Evolutionary conservation across 1,140 invertebrate species (phyloP), one percentile per base, ranked within the genome.

Genomic region (Physella acuta): DNA sequence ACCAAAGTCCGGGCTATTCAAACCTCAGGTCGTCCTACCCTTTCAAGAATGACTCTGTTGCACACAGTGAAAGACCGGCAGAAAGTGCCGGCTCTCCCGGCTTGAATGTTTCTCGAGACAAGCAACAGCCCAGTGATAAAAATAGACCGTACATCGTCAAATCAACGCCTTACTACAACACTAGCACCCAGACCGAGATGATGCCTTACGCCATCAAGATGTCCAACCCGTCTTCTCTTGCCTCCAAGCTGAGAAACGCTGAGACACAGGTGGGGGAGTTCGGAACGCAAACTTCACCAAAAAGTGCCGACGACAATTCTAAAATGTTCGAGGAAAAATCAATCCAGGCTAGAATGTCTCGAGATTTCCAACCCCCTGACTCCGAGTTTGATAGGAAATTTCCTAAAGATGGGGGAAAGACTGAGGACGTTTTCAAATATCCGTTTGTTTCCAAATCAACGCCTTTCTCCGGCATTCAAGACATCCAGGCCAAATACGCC

Each of bases 101-200:
- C n/a, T n/a, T n/a, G n/a, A n/a, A n/a, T n/a, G n/a, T n/a, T n/a
- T n/a, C n/a, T n/a, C n/a, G n/a, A n/a, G n/a, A n/a, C n/a, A n/a
- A n/a, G n/a, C n/a, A n/a, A n/a, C n/a, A n/a, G n/a, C n/a, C n/a
- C n/a, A 37, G 60, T 20, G 24, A 55, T 2, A 26, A 26, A 14
- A 20, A 31, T 49, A 74, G 69, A 52, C 63, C 70, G 14, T 76
- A 72, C 55, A 74, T 79, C 55, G 78, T 79, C 17, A 77, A 73
- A 61, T 77, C 77, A 36, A 80, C 76, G 62, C 77, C 79, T 26
- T 76, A 80, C 72, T 82, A 81, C 70, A 82, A 80, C 67, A 82
- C 81, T 14, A 78, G 81, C 59, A 82, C 81, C n/a, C 81, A 82
- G 62, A 81, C 79, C 8, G 80, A 82, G 52, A 68, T 65, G 68